Percentiles rank a stretch among this genome's conserved stretches.
Evolutionary conservation across 2,888 invertebrate species (phyloP).

Genomic region (Scaeva pyrastri): DNA sequence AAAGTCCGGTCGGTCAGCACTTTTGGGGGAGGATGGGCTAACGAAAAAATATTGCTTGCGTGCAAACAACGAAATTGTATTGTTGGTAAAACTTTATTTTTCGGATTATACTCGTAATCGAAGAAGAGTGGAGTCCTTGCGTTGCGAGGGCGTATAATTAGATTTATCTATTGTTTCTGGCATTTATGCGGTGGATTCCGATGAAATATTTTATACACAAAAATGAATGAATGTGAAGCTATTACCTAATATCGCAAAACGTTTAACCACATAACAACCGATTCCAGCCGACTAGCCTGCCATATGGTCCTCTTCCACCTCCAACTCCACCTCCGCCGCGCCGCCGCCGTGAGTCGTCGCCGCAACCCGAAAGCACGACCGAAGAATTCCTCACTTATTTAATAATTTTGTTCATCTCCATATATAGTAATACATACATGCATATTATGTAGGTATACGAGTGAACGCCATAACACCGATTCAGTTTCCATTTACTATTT

Average conservation of each 20-base stretch:
- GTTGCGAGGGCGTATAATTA: slow-evolving; percentile 32
- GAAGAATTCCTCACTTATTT: slow-evolving; percentile 26
- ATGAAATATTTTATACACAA: slow-evolving; percentile 39
- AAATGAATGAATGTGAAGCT: slow-evolving; percentile 12
- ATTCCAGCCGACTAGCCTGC: background rate
- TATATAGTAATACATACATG: background rate
- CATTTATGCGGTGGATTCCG: slow-evolving; percentile 35
- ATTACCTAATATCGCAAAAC: slow-evolving; percentile 31
- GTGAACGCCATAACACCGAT: background rate
- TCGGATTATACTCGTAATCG: slow-evolving; percentile 26
- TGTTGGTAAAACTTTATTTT: slow-evolving; percentile 49
- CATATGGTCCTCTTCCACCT: no score
- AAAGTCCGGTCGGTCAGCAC: slow-evolving; percentile 8
- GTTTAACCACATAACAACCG: slow-evolving; percentile 12
- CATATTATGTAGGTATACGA: background rate
- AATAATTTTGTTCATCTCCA: slow-evolving; percentile 22
- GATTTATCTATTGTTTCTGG: slow-evolving; percentile 52
- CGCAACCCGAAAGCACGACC: background rate
- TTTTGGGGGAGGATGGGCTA: slow-evolving; percentile 1
- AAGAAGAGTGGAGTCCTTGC: slow-evolving; percentile 26
- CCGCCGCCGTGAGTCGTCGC: no score
- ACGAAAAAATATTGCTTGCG: slow-evolving; percentile 61
- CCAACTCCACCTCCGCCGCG: no score
- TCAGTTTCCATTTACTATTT: slow-evolving; percentile 48
- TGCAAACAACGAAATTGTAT: slow-evolving; percentile 63